Evolutionary conservation across 92 coral and sea anemone genomes (phyloP).

Genomic region (Diadumene lineata): DNA sequence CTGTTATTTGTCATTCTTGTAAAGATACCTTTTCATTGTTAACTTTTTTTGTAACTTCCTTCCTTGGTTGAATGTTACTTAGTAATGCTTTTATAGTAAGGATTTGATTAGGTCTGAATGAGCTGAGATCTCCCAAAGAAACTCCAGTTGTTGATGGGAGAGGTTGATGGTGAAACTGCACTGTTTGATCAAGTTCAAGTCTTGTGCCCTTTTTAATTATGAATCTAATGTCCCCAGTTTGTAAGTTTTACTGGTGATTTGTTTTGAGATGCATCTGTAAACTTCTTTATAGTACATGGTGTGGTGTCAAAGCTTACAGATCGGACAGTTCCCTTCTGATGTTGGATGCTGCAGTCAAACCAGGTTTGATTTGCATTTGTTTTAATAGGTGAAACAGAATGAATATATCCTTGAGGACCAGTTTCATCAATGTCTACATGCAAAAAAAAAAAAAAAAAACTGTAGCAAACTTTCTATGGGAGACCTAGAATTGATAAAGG

Average conservation of each 20-base stretch:
- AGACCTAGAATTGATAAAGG: no score
- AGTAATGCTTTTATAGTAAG: conserved; percentile 27
- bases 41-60: conserved; percentile 21
- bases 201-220: conserved; percentile 28
- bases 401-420: conserved; percentile 40
- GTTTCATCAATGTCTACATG: no score
- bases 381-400: conserved; percentile 31
- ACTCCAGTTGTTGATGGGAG: conserved; percentile 8
- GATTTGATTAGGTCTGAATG: conserved; percentile 15
- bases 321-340: conserved; percentile 24
- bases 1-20: conserved; percentile 34
- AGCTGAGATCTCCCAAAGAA: conserved; percentile 17
- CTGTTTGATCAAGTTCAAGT: conserved; percentile 16
- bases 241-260: conserved; percentile 38
- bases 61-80: conserved; percentile 21
- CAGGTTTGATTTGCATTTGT: conserved; percentile 21
- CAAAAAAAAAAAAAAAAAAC: no score
- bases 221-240: conserved; percentile 17
- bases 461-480: no score
- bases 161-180: conserved; percentile 23
- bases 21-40: conserved; percentile 20
- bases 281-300: not conserved
- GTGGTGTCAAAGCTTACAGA: conserved; percentile 36
- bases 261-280: conserved; percentile 25
- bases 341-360: conserved; percentile 34